Base-by-base conservation (phyloP, 2,888 invertebrate species). In the Patella ulyssiponensis region DNA sequence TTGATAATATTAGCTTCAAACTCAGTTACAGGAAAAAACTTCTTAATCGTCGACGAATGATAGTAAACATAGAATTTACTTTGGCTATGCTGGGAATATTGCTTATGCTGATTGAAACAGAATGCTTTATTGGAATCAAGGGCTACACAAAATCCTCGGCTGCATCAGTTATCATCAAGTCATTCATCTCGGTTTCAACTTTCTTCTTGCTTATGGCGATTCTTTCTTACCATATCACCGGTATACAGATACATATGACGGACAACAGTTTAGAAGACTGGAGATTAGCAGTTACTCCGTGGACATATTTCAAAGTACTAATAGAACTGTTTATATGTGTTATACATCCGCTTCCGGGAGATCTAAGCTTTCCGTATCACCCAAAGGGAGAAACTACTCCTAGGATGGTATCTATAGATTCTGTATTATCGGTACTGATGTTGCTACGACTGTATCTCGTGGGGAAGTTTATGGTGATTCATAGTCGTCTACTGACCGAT, bases 181-280 rank as follows among this genome's bases (percentile, higher is more conserved):
- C 82, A n/a, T 79, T 81, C 27, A 86, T 88, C 71, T 83, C 86
- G 0, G 27, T 86, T 14, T 77, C 84, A 27, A 88, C 88, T 0
- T 33, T 86, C 3, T 75, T 82, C 1, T 81, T 88, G 33, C 75
- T 87, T 14, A 52, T 82, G 14, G 82, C 82, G 5, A 80, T 88
- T 12, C 12, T 84, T 4, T 73, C 77, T 20, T 87, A 87, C 73
- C 87, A 88, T 75, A 79, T 83, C 7, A 84, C 84, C 11, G 85
- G 86, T 3, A 83, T 88, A 14, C 80, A 82, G 70, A 76, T 88
- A 5, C 81, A 80, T n/a, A 87, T 87, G 87, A 84, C 86, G 2
- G 86, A 86, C 77, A 86, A 87, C 73, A 84, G 86, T 69, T 80
- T 86, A 79, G 85, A 86, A 69, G 85, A 88, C 74, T 88, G 88